Evolutionary conservation across 2,113 vertebrate species (phyloP).

Genomic region (Addax nasomaculatus): DNA sequence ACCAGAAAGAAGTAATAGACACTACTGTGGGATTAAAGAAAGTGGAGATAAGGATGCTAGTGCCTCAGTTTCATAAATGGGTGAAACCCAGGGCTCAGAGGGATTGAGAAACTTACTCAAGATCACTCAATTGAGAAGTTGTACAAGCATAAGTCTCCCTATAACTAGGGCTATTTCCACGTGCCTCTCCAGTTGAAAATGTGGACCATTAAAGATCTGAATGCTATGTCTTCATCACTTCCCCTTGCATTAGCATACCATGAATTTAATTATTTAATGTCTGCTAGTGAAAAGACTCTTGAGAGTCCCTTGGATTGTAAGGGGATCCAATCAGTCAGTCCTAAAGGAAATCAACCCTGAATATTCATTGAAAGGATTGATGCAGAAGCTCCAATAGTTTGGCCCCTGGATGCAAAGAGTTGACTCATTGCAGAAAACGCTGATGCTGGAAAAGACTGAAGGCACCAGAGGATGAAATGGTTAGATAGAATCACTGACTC

Average conservation of each 20-base stretch:
- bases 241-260: background rate
- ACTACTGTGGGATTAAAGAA: background rate
- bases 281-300: background rate
- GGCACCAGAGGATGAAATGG: background rate
- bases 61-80: background rate
- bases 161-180: background rate
- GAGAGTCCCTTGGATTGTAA: background rate
- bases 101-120: background rate
- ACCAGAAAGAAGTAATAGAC: background rate
- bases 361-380: background rate
- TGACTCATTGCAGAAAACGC: background rate
- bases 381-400: background rate
- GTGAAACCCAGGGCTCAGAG: background rate
- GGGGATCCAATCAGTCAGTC: background rate
- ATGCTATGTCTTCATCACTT: background rate
- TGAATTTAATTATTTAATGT: background rate
- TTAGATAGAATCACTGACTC: background rate
- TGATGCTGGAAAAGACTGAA: background rate
- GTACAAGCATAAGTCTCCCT: background rate
- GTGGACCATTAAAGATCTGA: background rate
- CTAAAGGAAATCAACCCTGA: background rate
- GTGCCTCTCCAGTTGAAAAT: background rate
- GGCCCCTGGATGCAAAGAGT: background rate
- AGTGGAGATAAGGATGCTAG: background rate
- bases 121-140: background rate